phyloP scores from a whole-genome alignment of 2,113 vertebrate genomes.

The Odontophorus gujanensis region DNA sequence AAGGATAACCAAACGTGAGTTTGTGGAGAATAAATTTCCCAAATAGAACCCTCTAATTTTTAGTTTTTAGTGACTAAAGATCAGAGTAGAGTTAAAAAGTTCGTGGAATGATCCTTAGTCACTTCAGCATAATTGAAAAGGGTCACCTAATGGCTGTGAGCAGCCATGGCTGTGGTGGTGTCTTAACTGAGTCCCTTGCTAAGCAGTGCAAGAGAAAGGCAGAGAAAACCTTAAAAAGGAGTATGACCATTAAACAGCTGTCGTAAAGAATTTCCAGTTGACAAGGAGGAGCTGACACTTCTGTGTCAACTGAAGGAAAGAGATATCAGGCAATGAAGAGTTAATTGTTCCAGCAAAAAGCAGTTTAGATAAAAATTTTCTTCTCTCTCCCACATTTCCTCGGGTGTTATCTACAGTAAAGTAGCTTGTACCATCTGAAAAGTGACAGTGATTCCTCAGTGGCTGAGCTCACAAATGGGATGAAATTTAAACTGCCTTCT shows the following conservation, averaged over 20 bases:
- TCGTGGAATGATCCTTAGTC: background rate
- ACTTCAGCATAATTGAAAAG: background rate
- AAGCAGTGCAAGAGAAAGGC: background rate
- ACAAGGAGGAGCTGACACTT: background rate
- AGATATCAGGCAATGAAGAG: slow-evolving; percentile 29
- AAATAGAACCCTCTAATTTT: background rate
- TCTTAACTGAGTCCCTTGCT: background rate
- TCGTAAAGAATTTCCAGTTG: background rate
- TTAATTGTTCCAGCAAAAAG: slow-evolving; percentile 56
- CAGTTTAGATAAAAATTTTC: slow-evolving; percentile 57
- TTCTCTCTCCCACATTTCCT: slow-evolving; percentile 20
- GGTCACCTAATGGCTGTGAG: background rate
- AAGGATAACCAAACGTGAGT: background rate
- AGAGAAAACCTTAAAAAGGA: background rate
- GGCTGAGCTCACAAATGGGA: slow-evolving; percentile 67
- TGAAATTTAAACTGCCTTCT: slow-evolving; percentile 76
- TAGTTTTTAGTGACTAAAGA: background rate
- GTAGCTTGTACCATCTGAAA: slow-evolving; percentile 1
- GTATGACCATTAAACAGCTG: slow-evolving; percentile 1
- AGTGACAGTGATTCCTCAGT: slow-evolving; percentile 66
- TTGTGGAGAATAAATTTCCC: background rate
- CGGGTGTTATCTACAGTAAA: background rate
- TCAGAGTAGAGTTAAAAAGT: background rate
- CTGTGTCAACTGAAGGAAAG: background rate
- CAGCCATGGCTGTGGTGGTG: background rate